Evolutionary conservation across 2,797 vertebrate genomes (phyloP).

Genomic region (Taenioides sp.): DNA sequence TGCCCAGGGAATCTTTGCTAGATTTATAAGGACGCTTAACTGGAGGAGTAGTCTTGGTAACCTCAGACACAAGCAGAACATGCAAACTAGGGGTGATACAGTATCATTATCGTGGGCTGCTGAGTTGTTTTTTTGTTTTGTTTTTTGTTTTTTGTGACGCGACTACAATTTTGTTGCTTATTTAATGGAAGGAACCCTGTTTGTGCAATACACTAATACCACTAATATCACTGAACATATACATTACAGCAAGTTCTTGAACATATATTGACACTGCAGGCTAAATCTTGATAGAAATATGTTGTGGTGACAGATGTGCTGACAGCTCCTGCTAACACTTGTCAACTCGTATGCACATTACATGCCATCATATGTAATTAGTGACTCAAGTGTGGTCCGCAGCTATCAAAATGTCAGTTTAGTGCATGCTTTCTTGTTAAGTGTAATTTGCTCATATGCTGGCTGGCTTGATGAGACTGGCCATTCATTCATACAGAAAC

Average conservation of each 20-base stretch:
- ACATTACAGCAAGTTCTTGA: background rate
- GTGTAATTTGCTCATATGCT: slow-evolving; percentile 37
- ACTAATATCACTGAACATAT: background rate
- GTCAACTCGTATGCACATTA: slow-evolving; percentile 17
- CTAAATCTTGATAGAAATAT: background rate
- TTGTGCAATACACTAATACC: background rate
- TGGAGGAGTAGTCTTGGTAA: too few relatives aligned
- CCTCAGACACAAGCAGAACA: background rate
- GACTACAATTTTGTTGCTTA: too few relatives aligned
- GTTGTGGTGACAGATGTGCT: slow-evolving; percentile 32
- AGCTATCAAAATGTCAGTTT: slow-evolving; percentile 9
- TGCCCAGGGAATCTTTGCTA: too few relatives aligned
- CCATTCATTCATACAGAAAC: slow-evolving; percentile 27
- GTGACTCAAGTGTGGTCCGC: slow-evolving; percentile 12
- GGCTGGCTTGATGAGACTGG: slow-evolving; percentile 31
- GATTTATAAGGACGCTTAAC: background rate
- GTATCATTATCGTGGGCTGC: too few relatives aligned
- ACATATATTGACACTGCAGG: background rate
- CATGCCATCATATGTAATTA: slow-evolving; percentile 29
- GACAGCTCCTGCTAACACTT: slow-evolving; percentile 24
- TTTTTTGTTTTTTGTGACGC: too few relatives aligned
- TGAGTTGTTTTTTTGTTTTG: too few relatives aligned
- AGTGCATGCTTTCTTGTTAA: slow-evolving; percentile 31
- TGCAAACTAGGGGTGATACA: background rate
- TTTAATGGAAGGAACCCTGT: too few relatives aligned